Percentiles rank a stretch among this genome's conserved stretches.
These are phyloP conservation scores for Catharus fuscescens DNA, from an alignment of 2,113 vertebrate genomes.

Conservation along the genomic window DNA sequence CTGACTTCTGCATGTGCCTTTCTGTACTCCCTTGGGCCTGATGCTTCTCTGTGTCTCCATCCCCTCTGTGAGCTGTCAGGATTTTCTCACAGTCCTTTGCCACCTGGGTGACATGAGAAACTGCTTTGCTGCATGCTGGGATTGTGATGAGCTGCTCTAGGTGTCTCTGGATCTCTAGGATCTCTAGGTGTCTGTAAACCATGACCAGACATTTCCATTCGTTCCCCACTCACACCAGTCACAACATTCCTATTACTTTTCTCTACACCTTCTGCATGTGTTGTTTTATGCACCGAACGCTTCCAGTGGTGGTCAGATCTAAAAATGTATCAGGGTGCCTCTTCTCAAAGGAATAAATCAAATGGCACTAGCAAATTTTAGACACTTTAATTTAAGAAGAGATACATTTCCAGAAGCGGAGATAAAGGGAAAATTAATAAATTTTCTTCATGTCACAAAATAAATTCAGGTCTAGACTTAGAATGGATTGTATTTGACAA, in stretches of 20 bases:
- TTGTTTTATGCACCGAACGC: background rate
- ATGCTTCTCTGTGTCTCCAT: no score
- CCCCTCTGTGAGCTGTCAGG: background rate
- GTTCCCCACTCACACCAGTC: background rate
- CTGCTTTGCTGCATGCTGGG: background rate
- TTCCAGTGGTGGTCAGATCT: background rate
- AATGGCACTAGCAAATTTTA: background rate
- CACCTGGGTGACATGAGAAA: background rate
- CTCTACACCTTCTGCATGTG: background rate
- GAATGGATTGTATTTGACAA: slow-evolving; percentile 10
- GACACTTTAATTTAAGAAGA: slow-evolving; percentile 48
- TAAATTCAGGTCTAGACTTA: slow-evolving; percentile 1
- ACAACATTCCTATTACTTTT: background rate
- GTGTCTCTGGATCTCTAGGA: background rate
- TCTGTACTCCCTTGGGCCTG: background rate
- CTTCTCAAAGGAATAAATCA: slow-evolving; percentile 32
- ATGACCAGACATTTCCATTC: background rate
- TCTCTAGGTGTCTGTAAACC: background rate
- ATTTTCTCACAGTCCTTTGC: background rate
- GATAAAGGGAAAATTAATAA: slow-evolving; percentile 15
- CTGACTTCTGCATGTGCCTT: background rate
- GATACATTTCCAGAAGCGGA: slow-evolving; percentile 4
- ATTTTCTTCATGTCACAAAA: slow-evolving; percentile 17
- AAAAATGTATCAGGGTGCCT: background rate
- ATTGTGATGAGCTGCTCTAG: background rate